These are phyloP conservation scores for Apus apus DNA, from an alignment of 2,113 vertebrate genomes.

Conservation along the genomic window DNA sequence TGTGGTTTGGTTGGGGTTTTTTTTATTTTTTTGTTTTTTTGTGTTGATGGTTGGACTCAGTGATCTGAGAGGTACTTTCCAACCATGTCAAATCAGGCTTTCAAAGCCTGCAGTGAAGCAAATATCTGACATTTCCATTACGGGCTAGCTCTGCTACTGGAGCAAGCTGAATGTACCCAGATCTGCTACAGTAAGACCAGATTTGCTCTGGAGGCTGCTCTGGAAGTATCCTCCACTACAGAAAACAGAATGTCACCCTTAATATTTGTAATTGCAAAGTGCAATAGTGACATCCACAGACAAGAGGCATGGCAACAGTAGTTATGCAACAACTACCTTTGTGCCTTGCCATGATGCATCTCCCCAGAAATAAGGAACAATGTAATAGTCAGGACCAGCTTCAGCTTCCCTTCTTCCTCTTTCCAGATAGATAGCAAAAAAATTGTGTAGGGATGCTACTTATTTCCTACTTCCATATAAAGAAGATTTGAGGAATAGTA, in stretches of 20 bases:
- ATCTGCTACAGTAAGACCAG: not conserved
- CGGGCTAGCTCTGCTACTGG: not conserved
- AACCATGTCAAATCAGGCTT: not conserved
- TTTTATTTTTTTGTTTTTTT: no score
- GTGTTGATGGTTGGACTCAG: no score
- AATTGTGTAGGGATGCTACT: not conserved
- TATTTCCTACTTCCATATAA: not conserved
- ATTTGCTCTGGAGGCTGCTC: not conserved
- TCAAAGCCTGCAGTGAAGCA: accelerated
- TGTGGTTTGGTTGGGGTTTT: no score
- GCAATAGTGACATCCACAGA: not conserved
- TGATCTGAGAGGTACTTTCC: no score
- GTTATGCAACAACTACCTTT: not conserved
- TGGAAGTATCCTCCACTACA: accelerated
- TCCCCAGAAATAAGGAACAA: not conserved
- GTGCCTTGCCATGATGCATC: not conserved
- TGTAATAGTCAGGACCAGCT: not conserved
- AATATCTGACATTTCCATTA: accelerated
- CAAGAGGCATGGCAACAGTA: not conserved
- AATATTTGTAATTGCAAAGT: not conserved
- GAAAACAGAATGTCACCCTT: not conserved
- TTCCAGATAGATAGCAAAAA: not conserved
- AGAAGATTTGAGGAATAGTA: not conserved
- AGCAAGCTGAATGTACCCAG: no score
- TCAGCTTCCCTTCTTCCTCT: not conserved